Base-by-base conservation (phyloP, 2,113 vertebrate genomes). In the Synodontis membranacea region DNA sequence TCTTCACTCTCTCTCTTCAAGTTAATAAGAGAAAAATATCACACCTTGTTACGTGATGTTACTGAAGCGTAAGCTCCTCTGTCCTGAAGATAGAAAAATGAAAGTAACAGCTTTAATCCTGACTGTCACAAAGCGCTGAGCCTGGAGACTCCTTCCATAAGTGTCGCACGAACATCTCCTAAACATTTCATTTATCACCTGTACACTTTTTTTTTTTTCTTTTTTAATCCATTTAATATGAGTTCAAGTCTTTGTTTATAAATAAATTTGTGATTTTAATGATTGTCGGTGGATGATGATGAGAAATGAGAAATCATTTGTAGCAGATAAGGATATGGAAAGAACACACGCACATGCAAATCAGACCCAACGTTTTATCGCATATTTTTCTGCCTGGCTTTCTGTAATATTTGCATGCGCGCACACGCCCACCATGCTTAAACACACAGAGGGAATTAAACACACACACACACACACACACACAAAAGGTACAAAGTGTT, bases 381-480 rank as follows among this genome's bases (percentile, higher is more conserved):
- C 17, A 15, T 9, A 19, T 31, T 31, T 17, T 12, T 50, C 28
- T 37, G 31, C 5, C 5, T 42, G 34, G 34, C 1, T 25, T 39
- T 42, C 8, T 37, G 23, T 3, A 6, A 6, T 58, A 80, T 81
- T 11, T 58, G 79, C 58, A 31, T 31, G 28, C 44, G 42, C 44
- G 42, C 5, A 66, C 75, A 48, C 34, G 56, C 42, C 44, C 58
- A 80, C 60, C 60, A 80, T 19, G 5, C 25, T 28, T 39, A 78
- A 4, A 68, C 58, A 54, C 66, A 86, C 52, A 60, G 25, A 48
- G 76, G 60, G 17, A 75, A 66, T 74, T 50, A 86, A 60, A 86
- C 58, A 86, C 76, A 80, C 62, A 54, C 46, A 70, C 23, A 80
- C 44, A 68, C 44, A 52, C 83, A 85, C 31, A 60, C 80, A 88